Percentiles rank a stretch among this genome's conserved stretches.
These are phyloP conservation scores for Crax fasciolata DNA, from an alignment of 2,797 vertebrate genomes.

Conservation along the genomic window DNA sequence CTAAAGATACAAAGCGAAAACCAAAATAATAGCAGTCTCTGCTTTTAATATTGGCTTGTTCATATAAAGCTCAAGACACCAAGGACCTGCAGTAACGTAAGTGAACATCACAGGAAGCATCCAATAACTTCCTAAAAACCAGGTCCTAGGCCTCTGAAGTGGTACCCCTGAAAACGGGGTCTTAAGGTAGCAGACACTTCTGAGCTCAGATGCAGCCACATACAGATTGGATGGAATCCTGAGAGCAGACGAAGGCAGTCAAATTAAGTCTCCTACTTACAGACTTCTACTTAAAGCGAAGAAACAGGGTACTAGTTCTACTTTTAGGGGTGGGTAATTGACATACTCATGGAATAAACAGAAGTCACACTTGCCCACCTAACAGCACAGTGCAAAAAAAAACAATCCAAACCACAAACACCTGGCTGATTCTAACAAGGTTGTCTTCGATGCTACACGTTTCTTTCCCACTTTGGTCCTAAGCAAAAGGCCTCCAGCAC, in stretches of 20 bases:
- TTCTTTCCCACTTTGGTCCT: too few species aligned
- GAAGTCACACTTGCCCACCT: background rate
- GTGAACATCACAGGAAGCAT: background rate
- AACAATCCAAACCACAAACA: background rate
- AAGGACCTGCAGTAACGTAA: background rate
- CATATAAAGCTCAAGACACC: background rate
- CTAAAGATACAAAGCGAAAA: background rate
- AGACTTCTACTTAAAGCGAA: background rate
- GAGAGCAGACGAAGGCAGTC: background rate
- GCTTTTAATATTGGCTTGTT: background rate
- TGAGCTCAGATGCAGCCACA: background rate
- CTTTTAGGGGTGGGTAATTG: background rate
- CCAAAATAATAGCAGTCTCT: background rate
- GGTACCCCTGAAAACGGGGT: background rate
- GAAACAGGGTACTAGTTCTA: fast-evolving
- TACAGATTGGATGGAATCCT: background rate
- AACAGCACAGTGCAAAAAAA: too few species aligned
- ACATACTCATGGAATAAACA: background rate
- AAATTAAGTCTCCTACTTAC: background rate
- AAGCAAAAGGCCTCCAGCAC: background rate
- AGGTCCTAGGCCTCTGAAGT: background rate
- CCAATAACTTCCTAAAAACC: background rate
- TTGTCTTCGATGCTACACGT: background rate
- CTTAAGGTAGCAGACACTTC: fast-evolving
- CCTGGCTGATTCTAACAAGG: background rate